phyloP scores from a whole-genome alignment of 2,113 vertebrate genomes.

The Thryonomys swinderianus region DNA sequence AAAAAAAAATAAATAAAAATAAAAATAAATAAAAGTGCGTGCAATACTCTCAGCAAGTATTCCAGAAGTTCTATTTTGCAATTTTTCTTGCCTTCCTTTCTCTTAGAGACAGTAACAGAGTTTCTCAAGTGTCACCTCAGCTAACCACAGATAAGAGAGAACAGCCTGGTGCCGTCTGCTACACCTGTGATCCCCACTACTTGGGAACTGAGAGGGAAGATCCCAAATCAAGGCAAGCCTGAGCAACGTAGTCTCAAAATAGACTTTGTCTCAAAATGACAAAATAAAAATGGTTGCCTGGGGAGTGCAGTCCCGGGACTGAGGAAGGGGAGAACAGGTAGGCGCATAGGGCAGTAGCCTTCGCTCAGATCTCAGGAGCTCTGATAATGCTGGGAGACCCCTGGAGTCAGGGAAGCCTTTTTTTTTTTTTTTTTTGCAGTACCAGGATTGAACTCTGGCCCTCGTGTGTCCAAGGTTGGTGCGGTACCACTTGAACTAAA shows the following conservation, averaged over 20 bases:
- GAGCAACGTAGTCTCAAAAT: background rate
- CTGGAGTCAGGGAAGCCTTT: background rate
- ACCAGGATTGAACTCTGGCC: too few species aligned
- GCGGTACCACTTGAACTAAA: too few species aligned
- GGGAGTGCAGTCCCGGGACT: background rate
- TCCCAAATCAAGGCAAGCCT: background rate
- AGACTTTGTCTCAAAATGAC: background rate
- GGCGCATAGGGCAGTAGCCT: background rate
- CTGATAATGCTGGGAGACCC: background rate
- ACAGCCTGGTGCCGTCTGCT: background rate
- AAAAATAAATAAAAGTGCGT: background rate
- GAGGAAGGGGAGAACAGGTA: background rate
- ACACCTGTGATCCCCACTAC: background rate
- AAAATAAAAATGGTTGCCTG: background rate
- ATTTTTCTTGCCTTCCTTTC: background rate
- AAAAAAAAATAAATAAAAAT: too few species aligned
- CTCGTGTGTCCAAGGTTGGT: too few species aligned
- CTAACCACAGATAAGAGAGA: background rate
- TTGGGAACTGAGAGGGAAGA: background rate
- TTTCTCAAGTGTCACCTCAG: background rate
- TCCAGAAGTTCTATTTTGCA: background rate
- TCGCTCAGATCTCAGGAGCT: rapidly evolving
- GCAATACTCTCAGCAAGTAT: background rate
- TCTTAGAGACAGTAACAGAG: background rate
- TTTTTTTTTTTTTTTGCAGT: too few species aligned